Conservation (phyloP, 2,113 vertebrate species). For the Eonycteris spelaea region DNA sequence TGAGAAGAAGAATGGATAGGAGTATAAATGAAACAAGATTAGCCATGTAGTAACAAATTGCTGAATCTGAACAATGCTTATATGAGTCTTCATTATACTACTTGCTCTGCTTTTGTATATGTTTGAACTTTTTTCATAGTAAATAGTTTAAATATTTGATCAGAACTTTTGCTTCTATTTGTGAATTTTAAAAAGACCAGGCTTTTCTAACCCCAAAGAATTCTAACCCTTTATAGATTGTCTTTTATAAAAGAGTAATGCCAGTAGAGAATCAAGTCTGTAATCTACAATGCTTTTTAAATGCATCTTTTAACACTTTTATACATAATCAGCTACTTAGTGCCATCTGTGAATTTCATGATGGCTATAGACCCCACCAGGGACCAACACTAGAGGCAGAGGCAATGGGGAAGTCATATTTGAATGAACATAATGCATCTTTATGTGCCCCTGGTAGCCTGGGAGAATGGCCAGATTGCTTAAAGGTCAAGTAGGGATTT, state of each 20-base stretch:
- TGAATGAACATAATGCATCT: background rate
- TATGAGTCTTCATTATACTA: background rate
- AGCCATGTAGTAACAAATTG: background rate
- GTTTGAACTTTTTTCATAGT: background rate
- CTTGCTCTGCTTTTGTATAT: background rate
- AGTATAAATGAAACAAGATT: background rate
- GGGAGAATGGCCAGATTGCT: background rate
- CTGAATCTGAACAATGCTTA: background rate
- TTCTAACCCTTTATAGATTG: background rate
- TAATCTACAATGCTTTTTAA: background rate
- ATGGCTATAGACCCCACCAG: background rate
- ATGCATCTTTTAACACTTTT: background rate
- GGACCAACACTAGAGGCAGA: background rate
- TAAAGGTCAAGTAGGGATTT: background rate
- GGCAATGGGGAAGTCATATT: background rate
- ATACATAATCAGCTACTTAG: background rate
- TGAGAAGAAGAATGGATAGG: background rate
- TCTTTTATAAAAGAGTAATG: conserved; percentile 12
- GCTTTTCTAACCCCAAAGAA: background rate
- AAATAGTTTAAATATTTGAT: background rate
- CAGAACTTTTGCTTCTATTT: background rate
- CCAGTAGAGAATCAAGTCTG: conserved; percentile 11
- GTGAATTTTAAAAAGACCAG: conserved; percentile 10
- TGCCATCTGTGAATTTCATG: background rate
- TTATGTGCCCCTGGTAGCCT: background rate